Evolutionary conservation across 1,140 invertebrate species (phyloP).

Genomic region (Nylanderia fulva): DNA sequence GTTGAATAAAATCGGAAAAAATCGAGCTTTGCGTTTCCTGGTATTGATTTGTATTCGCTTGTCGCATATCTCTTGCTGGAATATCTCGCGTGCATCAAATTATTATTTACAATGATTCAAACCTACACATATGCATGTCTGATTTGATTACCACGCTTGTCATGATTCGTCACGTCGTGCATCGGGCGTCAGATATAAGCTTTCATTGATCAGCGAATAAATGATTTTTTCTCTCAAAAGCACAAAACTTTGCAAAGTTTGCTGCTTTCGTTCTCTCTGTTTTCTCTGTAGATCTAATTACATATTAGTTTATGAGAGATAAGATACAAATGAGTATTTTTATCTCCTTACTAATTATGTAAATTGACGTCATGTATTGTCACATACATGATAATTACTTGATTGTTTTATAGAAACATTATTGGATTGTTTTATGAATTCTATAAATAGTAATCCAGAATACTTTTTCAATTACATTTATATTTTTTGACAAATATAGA

Average conservation of each 20-base stretch:
- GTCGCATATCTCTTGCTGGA: neutral
- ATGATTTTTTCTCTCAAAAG: neutral
- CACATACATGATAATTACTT: neutral
- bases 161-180: constrained; percentile 42
- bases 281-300: neutral
- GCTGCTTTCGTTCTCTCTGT: neutral
- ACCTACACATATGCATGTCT: neutral
- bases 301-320: neutral
- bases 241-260: neutral
- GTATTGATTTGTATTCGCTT: neutral
- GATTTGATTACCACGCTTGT: constrained; percentile 30
- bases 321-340: neutral
- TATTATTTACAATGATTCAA: constrained; percentile 1
- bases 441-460: neutral
- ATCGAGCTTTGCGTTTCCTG: neutral
- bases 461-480: neutral
- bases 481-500: neutral
- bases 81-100: neutral
- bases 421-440: too few relatives aligned
- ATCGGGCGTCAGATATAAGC: neutral
- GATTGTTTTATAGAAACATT: neutral
- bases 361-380: neutral
- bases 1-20: neutral
- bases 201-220: constrained; percentile 16
- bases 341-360: neutral